Evolutionary conservation across 2,797 vertebrate species (phyloP), one percentile per base, ranked within the genome.

Genomic region (Mus minutoides): DNA sequence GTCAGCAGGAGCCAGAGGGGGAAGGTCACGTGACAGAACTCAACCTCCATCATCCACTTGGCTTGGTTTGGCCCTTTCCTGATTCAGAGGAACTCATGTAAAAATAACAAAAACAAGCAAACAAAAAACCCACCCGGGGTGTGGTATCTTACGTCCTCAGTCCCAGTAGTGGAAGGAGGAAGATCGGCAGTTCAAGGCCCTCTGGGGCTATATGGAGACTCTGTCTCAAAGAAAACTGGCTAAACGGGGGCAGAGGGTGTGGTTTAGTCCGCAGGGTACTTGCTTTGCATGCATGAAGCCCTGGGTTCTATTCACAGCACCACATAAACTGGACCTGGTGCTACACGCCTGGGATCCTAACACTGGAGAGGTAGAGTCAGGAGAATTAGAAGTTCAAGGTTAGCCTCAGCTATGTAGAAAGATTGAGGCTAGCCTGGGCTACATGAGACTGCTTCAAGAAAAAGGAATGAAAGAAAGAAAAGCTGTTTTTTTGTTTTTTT

Each of bases 31-130:
- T 56, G 78, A 8, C 11, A 85, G 37, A 60, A 9, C 49, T 29
- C 84, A 2, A 10, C 37, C 43, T 0, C 82, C 17, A 2, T 24
- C 52, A 46, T 10, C 54, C 37, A 5, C 0, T 1, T n/a, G 73
- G 16, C 76, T 40, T n/a, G 34, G 24, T 40, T n/a, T 37, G 21
- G 60, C n/a, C 19, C 54, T 76, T 52, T 34, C 56, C 91, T n/a
- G 40, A 56, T 22, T 26, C 4, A 60, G n/a, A 83, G 67, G 49
- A 73, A 21, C 14, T 8, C 29, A 16, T 40, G 34, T 71, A 8
- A 69, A 37, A n/a, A n/a, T 0, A 62, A 29, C 3, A 37, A 37
- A 87, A 14, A 46, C 43, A 46, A n/a, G n/a, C 54, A 56, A 56
- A 56, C 14, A 16, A 14, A 54, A 54, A 49, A 43, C 37, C 9